A percentile compares a stretch with the other conserved stretches of the same genome.
Conservation (phyloP, 2,888 invertebrate species). For the Acanthosepion esculentum region DNA sequence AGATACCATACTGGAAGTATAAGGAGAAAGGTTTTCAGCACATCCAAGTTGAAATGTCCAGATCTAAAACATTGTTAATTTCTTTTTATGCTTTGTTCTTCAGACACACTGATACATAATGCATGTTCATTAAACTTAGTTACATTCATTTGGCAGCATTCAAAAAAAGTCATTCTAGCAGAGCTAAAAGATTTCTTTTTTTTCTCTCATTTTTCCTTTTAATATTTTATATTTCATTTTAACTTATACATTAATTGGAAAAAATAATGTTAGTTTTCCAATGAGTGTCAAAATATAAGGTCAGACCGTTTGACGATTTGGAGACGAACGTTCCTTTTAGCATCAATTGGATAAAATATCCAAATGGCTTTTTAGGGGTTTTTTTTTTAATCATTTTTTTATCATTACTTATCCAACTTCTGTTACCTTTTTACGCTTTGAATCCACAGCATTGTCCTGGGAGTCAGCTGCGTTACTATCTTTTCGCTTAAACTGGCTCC, state of each 20-base stretch:
- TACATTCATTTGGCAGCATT: slow-evolving; percentile 21
- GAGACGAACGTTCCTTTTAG: background rate
- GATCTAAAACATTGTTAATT: background rate
- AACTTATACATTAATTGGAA: slow-evolving; percentile 14
- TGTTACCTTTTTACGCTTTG: slow-evolving; percentile 4
- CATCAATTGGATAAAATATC: background rate
- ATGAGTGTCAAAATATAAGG: slow-evolving; percentile 15
- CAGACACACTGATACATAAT: background rate
- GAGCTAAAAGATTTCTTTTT: background rate
- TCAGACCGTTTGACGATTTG: background rate
- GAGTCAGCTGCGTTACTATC: slow-evolving; percentile 34
- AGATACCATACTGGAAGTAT: slow-evolving; percentile 44
- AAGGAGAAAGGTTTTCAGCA: slow-evolving; percentile 39
- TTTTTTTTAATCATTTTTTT: background rate
- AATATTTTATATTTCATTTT: background rate
- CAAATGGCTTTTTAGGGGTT: background rate
- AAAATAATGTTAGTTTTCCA: slow-evolving; percentile 25
- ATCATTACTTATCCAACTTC: slow-evolving; percentile 40
- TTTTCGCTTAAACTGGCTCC: slow-evolving; percentile 47
- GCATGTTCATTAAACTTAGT: slow-evolving; percentile 1
- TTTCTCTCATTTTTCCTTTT: background rate
- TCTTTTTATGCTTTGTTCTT: slow-evolving; percentile 22
- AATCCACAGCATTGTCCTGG: slow-evolving; percentile 10
- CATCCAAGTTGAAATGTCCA: slow-evolving; percentile 35
- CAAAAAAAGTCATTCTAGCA: slow-evolving; percentile 36